phyloP scores from a whole-genome alignment of 2,888 invertebrate genomes.

The Lomographa bimaculata region DNA sequence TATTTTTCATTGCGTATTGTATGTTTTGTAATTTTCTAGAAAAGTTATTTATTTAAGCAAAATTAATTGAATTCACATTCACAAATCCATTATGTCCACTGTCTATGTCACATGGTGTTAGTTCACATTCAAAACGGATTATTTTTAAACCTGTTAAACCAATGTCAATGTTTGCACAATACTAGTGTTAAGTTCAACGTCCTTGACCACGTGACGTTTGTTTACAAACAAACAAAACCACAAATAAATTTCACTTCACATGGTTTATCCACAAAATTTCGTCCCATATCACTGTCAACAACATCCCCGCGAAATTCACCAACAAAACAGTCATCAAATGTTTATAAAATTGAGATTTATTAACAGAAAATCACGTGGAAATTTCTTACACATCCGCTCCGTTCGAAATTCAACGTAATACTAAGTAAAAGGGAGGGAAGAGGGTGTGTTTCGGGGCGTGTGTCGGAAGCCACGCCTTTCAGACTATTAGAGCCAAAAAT shows the following conservation, averaged over 20 bases:
- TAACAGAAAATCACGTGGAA: conserved; percentile 9
- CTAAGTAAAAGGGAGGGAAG: conserved; percentile 21
- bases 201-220: conserved; percentile 39
- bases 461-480: conserved; percentile 21
- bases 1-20: too few species aligned
- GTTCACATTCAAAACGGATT: too few species aligned
- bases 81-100: too few species aligned
- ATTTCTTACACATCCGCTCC: conserved; percentile 17
- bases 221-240: conserved; percentile 44
- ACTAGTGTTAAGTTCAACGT: conserved; percentile 24
- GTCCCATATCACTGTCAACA: not conserved
- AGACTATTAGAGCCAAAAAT: conserved; percentile 13
- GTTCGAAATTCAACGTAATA: conserved; percentile 11
- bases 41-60: too few species aligned
- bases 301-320: conserved; percentile 2
- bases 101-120: too few species aligned
- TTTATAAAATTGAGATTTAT: conserved; percentile 1
- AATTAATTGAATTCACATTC: too few species aligned
- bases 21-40: too few species aligned
- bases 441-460: conserved; percentile 23
- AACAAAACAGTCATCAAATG: not conserved
- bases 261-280: not conserved
- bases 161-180: too few species aligned
- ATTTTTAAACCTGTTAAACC: too few species aligned
- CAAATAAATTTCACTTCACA: conserved; percentile 3